Conservation (phyloP, 2,113 vertebrate species). For the Mobula hypostoma region DNA sequence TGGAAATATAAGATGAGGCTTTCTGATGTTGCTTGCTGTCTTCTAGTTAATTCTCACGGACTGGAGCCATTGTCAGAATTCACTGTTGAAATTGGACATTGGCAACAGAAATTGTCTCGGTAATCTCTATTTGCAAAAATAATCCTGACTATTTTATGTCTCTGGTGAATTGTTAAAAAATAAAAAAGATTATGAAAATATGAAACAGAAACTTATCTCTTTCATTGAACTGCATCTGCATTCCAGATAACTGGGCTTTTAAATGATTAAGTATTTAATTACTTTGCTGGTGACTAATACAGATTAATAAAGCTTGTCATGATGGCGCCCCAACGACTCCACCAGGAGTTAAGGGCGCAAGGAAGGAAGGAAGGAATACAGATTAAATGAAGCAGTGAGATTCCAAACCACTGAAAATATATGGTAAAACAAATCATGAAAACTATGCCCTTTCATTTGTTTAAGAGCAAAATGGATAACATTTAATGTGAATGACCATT, state of each 20-base stretch:
- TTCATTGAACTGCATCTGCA: not conserved
- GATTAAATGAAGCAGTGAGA: slow-evolving; percentile 7
- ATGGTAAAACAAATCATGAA: not conserved
- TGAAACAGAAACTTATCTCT: not conserved
- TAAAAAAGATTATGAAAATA: not conserved
- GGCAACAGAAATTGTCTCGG: not conserved
- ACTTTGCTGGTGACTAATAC: not conserved
- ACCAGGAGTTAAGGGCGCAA: too few species aligned
- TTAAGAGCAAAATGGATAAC: not conserved
- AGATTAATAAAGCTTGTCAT: not conserved
- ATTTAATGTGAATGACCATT: not conserved
- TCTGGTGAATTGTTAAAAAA: not conserved
- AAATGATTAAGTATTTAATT: not conserved
- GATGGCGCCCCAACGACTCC: too few species aligned
- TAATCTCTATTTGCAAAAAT: not conserved
- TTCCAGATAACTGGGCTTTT: not conserved
- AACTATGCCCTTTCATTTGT: not conserved
- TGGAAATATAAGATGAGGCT: not conserved
- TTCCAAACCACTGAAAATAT: not conserved
- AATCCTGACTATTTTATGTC: not conserved
- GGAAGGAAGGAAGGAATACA: not conserved
- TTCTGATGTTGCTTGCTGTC: not conserved
- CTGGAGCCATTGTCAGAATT: not conserved
- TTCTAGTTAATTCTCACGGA: not conserved
- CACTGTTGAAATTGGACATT: not conserved